Base-by-base conservation (phyloP, 1,140 invertebrate species). In the Plodia interpunctella region DNA sequence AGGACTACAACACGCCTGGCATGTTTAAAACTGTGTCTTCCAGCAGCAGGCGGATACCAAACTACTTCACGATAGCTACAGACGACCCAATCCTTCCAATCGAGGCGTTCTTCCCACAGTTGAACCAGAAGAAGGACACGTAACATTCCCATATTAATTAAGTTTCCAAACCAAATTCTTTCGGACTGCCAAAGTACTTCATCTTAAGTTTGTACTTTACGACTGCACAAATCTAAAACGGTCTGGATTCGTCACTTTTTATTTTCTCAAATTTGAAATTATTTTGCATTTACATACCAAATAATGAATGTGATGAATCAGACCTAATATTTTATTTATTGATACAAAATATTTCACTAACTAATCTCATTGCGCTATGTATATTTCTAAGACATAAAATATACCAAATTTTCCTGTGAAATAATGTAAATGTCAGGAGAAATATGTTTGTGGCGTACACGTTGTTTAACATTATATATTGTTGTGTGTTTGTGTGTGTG, bases 81-180 rank as follows among this genome's bases (percentile, higher is more conserved):
- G 92, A 93, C 62, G 92, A 93, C 68, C 92, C 92, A 0, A 92
- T 92, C 20, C 80, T 93, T 44, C 92, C 92, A 0, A 92, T 93
- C 59, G 91, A 92, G 73, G 92, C 92, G 5, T 92, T 93, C 72
- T 93, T 93, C 68, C 91, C 92, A 18, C 91, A 92, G 72, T 75
- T 93, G 50, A 92, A 92, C 66, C 88, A 90, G 78, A 91, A 90
- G 76, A 90, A 90, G 80, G 90, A 91, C 76, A 70, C 87, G 51
- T 90, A 86, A 81, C 52, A 65, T 79, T 78, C 68, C 67, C 74
- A 66, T 52, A 32, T 72, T 72, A 49, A 65, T 70, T 74, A 65
- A 68, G 59, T 62, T 56, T 66, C 54, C 65, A 76, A 81, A 78
- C 76, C 78, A 84, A 88, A 83, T 76, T 63, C 71, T 78, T 72